phyloP scores from a whole-genome alignment of 1,140 invertebrate species.

The Melanaphis sacchari region DNA sequence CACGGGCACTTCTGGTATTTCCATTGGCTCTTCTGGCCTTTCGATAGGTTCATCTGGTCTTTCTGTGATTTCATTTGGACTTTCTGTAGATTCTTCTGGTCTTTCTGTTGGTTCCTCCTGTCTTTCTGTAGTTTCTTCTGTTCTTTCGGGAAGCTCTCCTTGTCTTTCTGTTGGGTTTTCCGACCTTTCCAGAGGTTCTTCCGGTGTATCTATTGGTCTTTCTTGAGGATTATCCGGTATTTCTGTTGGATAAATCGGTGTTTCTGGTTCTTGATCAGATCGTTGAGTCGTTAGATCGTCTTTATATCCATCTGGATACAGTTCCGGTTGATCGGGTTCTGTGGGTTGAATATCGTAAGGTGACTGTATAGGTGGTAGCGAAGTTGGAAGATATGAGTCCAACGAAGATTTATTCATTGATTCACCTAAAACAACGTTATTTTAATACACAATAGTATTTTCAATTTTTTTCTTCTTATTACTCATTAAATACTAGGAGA shows the following conservation, averaged over 20 bases:
- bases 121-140: neutral
- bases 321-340: neutral
- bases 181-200: conserved; percentile 47
- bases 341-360: conserved; percentile 2
- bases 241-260: neutral
- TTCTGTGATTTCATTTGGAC: neutral
- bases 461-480: neutral
- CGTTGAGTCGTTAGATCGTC: neutral
- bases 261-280: neutral
- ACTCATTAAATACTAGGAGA: neutral
- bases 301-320: neutral
- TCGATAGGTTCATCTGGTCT: neutral
- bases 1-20: conserved; percentile 62
- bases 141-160: neutral
- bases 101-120: neutral
- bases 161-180: conserved; percentile 51
- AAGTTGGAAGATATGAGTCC: neutral
- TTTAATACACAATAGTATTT: neutral
- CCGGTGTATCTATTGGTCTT: conserved; percentile 38
- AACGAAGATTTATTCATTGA: neutral
- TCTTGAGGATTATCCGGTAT: neutral
- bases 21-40: conserved; percentile 59
- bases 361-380: neutral
- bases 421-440: neutral
- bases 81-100: conserved; percentile 62